phyloP scores from a whole-genome alignment of 2,797 vertebrate genomes.

The Diplodus puntazzo region DNA sequence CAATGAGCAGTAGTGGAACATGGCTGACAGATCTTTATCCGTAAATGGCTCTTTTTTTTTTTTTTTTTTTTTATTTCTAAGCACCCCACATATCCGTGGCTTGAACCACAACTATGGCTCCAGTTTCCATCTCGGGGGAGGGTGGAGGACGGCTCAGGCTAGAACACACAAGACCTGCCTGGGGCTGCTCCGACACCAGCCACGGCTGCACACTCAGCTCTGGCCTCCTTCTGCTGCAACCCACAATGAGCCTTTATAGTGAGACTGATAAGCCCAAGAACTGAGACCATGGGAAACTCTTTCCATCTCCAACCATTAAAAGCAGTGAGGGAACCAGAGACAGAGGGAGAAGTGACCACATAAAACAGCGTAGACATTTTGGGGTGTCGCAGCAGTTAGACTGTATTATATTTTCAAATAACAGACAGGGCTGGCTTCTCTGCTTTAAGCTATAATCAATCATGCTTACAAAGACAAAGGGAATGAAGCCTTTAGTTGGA shows the following conservation, averaged over 20 bases:
- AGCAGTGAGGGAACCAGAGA: constrained; percentile 43
- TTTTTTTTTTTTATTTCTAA: constrained; percentile 11
- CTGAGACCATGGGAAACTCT: constrained; percentile 70
- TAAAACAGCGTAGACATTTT: constrained; percentile 46
- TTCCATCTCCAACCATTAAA: constrained; percentile 49
- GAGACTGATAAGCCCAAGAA: constrained; percentile 58
- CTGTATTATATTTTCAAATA: constrained; percentile 52
- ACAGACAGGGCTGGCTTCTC: constrained; percentile 49
- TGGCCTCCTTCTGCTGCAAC: constrained; percentile 52
- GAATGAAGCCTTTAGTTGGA: constrained; percentile 42
- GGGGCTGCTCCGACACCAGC: constrained; percentile 47
- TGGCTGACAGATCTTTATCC: constrained; percentile 71
- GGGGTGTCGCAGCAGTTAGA: constrained; percentile 26
- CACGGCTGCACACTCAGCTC: constrained; percentile 27
- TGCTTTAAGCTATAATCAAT: constrained; percentile 71
- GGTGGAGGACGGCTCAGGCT: constrained; percentile 49
- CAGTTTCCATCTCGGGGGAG: constrained; percentile 65
- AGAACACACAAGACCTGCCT: constrained; percentile 46
- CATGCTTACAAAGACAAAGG: constrained; percentile 63
- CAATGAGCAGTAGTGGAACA: constrained; percentile 50
- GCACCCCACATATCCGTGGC: constrained; percentile 61
- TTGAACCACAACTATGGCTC: constrained; percentile 69
- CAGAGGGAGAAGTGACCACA: constrained; percentile 50
- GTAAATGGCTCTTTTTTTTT: constrained; percentile 54
- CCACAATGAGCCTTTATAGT: constrained; percentile 74